Evolutionary conservation across 2,888 invertebrate species (phyloP), one percentile per base, ranked within the genome.

Genomic region (Synergus umbraculus): DNA sequence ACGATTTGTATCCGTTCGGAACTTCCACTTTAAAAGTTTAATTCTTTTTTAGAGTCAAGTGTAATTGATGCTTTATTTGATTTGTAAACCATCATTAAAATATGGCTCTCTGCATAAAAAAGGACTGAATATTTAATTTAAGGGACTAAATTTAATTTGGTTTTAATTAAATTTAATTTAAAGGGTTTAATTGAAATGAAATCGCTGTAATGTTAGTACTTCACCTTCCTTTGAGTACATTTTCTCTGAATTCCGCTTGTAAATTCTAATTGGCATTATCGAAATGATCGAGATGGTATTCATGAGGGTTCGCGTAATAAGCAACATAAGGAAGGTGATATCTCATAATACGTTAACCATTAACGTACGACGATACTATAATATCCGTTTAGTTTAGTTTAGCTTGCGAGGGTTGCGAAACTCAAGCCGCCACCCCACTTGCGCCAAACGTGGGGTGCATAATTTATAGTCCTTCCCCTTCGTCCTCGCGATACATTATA

Each of bases 351-450:
- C 89, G 87, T 87, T 87, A 88, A 87, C 89, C 90, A 90, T 91
- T 91, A 91, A 91, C 88, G 83, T 82, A 85, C 87, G 85, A 88
- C 89, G 88, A 89, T 90, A 90, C 87, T 88, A 89, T 91, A 91
- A 91, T 92, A 91, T 89, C 89, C 89, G 90, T 88, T 86, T 87
- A 89, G 88, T 91, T 90, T 88, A 88, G 89, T 90, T 88, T 87
- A 85, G 82, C 84, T 78, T 80, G 82, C 79, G 84, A 83, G 88
- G 84, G 90, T 85, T 85, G 84, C 78, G 78, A 79, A 76, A 79
- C 76, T 78, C 78, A 44, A 22, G 63, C 76, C 83, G 63, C 76
- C 83, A 83, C 86, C 85, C 82, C 84, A 80, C 81, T 81, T 81
- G 76, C 76, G 60, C 77, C 29, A 54, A 41, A 12, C 65, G 78